Evolutionary conservation across 2,888 invertebrate species (phyloP), one percentile per base, ranked within the genome.

Genomic region (Pristionchus maxplancki): DNA sequence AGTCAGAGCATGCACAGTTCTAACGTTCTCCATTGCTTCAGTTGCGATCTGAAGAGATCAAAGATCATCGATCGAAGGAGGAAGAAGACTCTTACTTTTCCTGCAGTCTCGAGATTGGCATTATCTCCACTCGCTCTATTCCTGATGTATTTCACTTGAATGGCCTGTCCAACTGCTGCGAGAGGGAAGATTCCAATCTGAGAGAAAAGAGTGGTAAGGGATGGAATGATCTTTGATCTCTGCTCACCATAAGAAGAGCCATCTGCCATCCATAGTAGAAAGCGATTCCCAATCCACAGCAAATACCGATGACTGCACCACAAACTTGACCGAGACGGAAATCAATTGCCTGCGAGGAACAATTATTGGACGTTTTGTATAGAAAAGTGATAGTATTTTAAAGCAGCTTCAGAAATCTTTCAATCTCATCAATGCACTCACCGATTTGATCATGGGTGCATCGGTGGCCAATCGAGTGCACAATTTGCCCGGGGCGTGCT

Each of bases 191-290:
- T 88, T 8, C 53, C 28, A 17, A 88, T 40, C 88, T 88, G 81
- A 53, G n/a, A 28, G n/a, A 9, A 11, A 17, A 28, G 67, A 67
- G 67, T 13, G 13, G 67, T 13, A 28, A 0, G 15, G 67, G 31
- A 67, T 15, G 15, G n/a, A 71, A n/a, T 82, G 78, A 78, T 78
- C 40, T 40, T 78, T 48, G 28, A 85, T 64, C 37, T 37, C 31
- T 84, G 15, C 44, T 64, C 37, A 95, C 89, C 40, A 95, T 93
- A 34, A 91, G 83, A 71, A 91, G 81, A 0, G 95, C 95, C 89
- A 95, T 92, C 89, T 95, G 94, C 95, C 95, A 95, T 89, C 95
- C 95, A 91, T 94, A 95, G 83, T 95, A 90, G 90, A 95, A 95
- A 0, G 95, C 95, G 71, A 96, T 94, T 40, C 94, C 91, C 20